Evolutionary conservation across 2,797 vertebrate species (phyloP).

Genomic region (Prionace glauca): DNA sequence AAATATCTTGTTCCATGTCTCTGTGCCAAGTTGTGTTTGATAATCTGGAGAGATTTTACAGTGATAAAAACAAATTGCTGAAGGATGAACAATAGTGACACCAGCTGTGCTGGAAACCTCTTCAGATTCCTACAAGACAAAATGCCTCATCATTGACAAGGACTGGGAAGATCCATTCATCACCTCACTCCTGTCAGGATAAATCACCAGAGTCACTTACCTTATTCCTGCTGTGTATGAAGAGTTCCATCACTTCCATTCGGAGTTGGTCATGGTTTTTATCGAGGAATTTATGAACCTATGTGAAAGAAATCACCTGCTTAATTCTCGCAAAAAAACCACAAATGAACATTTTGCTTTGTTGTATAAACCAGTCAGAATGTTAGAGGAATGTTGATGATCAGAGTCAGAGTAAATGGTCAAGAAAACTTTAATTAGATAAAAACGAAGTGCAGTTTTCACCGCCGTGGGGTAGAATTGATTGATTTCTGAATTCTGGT

Average conservation of each 20-base stretch:
- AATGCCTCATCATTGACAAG: background rate
- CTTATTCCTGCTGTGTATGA: constrained; percentile 72
- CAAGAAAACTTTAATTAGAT: background rate
- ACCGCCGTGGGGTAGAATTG: background rate
- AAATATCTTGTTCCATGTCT: too few species aligned
- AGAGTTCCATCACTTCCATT: constrained; percentile 72
- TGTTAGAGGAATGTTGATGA: background rate
- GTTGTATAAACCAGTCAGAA: background rate
- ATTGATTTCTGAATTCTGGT: too few species aligned
- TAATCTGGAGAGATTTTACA: background rate
- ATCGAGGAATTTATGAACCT: constrained; percentile 86
- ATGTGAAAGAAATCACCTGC: constrained; percentile 27
- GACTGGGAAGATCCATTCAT: background rate
- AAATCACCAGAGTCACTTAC: constrained; percentile 51
- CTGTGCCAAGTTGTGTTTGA: too few species aligned
- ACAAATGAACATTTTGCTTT: background rate
- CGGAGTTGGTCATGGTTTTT: constrained; percentile 79
- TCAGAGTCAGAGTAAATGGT: background rate
- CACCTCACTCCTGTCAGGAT: background rate
- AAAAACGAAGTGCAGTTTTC: background rate
- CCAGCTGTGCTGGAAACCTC: background rate
- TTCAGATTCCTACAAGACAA: background rate
- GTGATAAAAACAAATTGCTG: background rate
- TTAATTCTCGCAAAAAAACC: background rate
- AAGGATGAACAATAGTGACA: background rate